These are phyloP conservation scores for Dioctria linearis DNA, from an alignment of 2,888 invertebrate species.

Conservation along the genomic window DNA sequence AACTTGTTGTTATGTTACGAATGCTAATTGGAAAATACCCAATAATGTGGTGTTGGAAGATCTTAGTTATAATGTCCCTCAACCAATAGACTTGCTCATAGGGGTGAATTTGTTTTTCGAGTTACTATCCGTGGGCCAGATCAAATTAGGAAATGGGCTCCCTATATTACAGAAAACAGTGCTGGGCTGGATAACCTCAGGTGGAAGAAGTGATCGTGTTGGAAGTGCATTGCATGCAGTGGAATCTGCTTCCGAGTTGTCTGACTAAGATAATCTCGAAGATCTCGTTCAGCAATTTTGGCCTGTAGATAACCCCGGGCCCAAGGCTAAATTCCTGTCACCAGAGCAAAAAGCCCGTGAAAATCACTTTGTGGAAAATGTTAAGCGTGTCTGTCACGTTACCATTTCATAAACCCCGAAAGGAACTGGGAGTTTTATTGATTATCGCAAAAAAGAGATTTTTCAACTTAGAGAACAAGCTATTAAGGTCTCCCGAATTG, in stretches of 20 bases:
- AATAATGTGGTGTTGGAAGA: too few relatives aligned
- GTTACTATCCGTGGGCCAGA: too few relatives aligned
- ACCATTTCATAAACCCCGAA: neutral
- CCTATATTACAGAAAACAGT: constrained; percentile 3
- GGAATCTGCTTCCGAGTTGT: neutral
- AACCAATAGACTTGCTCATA: too few relatives aligned
- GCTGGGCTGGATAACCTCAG: neutral
- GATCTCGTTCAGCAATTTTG: constrained; percentile 39
- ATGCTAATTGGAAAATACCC: neutral
- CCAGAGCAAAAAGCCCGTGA: neutral
- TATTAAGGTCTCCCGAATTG: neutral
- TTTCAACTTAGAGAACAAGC: neutral
- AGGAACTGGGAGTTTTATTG: neutral
- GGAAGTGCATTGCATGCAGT: neutral
- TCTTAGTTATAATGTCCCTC: too few relatives aligned
- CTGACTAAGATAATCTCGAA: constrained; percentile 5
- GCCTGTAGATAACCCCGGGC: neutral
- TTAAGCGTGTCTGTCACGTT: neutral
- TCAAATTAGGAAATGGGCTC: constrained; percentile 3
- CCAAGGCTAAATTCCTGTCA: neutral
- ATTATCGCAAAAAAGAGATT: neutral
- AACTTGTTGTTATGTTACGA: neutral
- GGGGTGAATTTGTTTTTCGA: too few relatives aligned
- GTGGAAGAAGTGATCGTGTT: neutral
- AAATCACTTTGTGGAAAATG: neutral